Evolutionary conservation across 1,140 invertebrate species (phyloP), one percentile per base, ranked within the genome.

Genomic region (Aplysia californica): DNA sequence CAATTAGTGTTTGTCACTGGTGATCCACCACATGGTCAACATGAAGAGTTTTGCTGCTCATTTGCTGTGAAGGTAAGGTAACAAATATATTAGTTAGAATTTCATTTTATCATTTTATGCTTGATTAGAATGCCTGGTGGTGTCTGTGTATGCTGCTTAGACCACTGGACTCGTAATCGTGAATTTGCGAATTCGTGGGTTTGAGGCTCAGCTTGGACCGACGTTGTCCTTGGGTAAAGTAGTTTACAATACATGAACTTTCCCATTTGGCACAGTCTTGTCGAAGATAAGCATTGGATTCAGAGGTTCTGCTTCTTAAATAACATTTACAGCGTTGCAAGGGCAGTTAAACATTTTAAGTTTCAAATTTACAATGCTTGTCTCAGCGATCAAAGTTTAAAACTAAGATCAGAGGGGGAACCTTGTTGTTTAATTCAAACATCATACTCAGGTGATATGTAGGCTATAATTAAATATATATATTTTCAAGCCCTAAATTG

Each of bases 1-100:
- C 69, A 78, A 59, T 29, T 84, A 3, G 70, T 79, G 0, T 81
- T 86, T 75, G 79, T 84, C 5, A 44, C 73, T 26, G 64, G 68
- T 50, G 58, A 23, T n/a, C 29, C 23, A 20, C 21, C n/a, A 39
- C 23, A 23, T 44, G 33, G 23, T 1, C 18, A 71, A 15, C 26
- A 50, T 35, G 23, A 23, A 23, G 6, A 6, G 5, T 23, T 10
- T 23, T 59, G 58, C 23, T 59, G 58, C 31, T 50, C 44, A 50
- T 50, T 15, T 50, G n/a, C 10, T 50, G 44, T 50, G 10, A n/a
- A 50, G n/a, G 44, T 50, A 50, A 50, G 44, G n/a, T n/a, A n/a
- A n/a, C n/a, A n/a, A n/a, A n/a, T n/a, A n/a, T 50, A n/a, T 50
- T n/a, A 10, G n/a, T 50, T 10, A 15, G 44, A n/a, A 15, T 15